Evolutionary conservation across 53 echinoderm and acorn worm species (phyloP), one percentile per base, ranked within the genome.

Genomic region (Crossaster papposus): DNA sequence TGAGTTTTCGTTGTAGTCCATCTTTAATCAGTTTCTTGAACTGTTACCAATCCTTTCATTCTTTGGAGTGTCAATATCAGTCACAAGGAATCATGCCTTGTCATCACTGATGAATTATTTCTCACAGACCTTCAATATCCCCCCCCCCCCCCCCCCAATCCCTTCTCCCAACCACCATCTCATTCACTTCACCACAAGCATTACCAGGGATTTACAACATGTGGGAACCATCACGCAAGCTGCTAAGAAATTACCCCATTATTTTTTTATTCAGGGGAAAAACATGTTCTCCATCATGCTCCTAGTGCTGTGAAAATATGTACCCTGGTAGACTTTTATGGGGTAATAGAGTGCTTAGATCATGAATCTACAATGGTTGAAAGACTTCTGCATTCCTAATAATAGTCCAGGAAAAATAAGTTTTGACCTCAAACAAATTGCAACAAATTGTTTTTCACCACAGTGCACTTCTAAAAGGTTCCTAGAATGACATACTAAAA

Each of bases 81-180:
- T 74, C 36, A n/a, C 28, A 38, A 65, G 82, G 68, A 82, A 82
- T 36, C 76, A 6, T 15, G 29, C 15, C 72, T 72, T 86, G 86
- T 86, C 86, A 75, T 55, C 64, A 14, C n/a, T 86, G 86, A 86
- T 86, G 86, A 86, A 86, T 86, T 86, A 77, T 34, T 54, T 77
- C 77, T 24, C 30, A 9, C 7, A 31, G 52, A 54, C 52, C 85
- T 15, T 71, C 30, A 51, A 72, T 13, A 14, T 17, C n/a, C 36
- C 38, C 36, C 58, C 58, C 33, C 51, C 83, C 37, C 65, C 36
- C 33, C 22, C 44, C n/a, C 28, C 30, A 77, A 71, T 70, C 44
- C 38, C 84, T 83, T n/a, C n/a, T n/a, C n/a, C n/a, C n/a, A n/a
- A n/a, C n/a, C n/a, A n/a, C n/a, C n/a, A n/a, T n/a, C n/a, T n/a